Percentiles rank a stretch among this genome's conserved stretches.
Conservation (phyloP, 2,797 vertebrate species). For the Anolis apletophallus region DNA sequence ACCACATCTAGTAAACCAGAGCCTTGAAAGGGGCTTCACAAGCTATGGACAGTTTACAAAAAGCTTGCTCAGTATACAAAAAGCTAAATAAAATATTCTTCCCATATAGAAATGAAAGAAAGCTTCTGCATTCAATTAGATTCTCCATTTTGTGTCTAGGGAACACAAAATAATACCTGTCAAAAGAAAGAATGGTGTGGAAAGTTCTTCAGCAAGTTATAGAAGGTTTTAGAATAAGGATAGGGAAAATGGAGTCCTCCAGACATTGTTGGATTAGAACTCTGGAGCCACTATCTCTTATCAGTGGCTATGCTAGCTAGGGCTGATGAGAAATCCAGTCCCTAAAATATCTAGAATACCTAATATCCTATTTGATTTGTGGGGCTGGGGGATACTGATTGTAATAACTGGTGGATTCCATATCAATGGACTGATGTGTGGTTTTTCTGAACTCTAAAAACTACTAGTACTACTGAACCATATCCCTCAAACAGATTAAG, state of each 20-base stretch:
- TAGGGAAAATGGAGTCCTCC: no score
- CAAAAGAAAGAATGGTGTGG: conserved; percentile 7
- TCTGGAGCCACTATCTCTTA: no score
- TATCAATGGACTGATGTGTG: no score
- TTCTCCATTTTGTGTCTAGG: conserved; percentile 34
- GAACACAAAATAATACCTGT: conserved; percentile 28
- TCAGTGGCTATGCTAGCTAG: no score
- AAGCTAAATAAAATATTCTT: conserved; percentile 45
- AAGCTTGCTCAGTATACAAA: conserved; percentile 33
- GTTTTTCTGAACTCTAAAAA: no score
- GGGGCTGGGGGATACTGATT: background rate
- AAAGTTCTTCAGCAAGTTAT: background rate
- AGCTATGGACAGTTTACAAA: conserved; percentile 30
- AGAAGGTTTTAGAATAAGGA: background rate
- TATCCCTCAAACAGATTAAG: no score
- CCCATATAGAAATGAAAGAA: conserved; percentile 28
- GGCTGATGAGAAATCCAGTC: no score
- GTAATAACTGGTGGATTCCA: background rate
- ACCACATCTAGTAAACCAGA: conserved; percentile 34
- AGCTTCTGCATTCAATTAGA: conserved; percentile 25
- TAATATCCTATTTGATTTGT: no score
- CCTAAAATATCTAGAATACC: no score
- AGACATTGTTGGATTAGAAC: no score
- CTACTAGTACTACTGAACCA: no score
- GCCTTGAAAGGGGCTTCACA: conserved; percentile 9